A percentile compares a stretch with the other conserved stretches of the same genome.
Conservation (phyloP, 2,113 vertebrate genomes). For the Mustela lutreola region DNA sequence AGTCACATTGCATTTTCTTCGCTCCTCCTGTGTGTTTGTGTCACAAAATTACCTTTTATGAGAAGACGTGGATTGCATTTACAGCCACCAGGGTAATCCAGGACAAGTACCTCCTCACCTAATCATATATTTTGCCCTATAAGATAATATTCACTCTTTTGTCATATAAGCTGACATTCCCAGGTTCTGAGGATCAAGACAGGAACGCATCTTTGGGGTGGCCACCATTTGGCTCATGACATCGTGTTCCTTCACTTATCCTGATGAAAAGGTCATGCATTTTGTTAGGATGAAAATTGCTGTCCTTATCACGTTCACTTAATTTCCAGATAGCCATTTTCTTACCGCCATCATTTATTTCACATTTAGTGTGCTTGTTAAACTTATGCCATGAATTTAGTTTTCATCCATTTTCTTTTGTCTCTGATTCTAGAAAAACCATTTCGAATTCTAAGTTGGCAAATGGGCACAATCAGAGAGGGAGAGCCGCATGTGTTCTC, state of each 20-base stretch:
- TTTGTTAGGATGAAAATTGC: not conserved
- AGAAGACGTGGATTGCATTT: not conserved
- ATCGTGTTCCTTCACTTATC: not conserved
- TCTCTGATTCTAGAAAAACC: not conserved
- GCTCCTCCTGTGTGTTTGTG: not conserved
- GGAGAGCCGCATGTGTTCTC: not conserved
- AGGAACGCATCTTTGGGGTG: not conserved
- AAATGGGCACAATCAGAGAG: not conserved
- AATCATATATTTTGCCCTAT: not conserved
- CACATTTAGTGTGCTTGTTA: constrained; percentile 9
- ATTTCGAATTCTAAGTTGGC: not conserved
- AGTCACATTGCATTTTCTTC: not conserved
- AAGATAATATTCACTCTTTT: not conserved
- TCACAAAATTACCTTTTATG: not conserved
- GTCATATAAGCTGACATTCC: not conserved
- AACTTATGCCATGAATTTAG: not conserved
- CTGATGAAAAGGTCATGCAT: not conserved
- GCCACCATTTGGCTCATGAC: not conserved
- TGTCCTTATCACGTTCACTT: not conserved
- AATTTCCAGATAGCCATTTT: not conserved
- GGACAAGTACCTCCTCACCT: not conserved
- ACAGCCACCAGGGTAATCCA: not conserved
- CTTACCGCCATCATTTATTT: not conserved
- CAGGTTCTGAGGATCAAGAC: not conserved
- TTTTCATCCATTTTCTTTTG: constrained; percentile 16